Evolutionary conservation across 2,888 invertebrate species (phyloP), one percentile per base, ranked within the genome.

Genomic region (Drosophila multiciliata): DNA sequence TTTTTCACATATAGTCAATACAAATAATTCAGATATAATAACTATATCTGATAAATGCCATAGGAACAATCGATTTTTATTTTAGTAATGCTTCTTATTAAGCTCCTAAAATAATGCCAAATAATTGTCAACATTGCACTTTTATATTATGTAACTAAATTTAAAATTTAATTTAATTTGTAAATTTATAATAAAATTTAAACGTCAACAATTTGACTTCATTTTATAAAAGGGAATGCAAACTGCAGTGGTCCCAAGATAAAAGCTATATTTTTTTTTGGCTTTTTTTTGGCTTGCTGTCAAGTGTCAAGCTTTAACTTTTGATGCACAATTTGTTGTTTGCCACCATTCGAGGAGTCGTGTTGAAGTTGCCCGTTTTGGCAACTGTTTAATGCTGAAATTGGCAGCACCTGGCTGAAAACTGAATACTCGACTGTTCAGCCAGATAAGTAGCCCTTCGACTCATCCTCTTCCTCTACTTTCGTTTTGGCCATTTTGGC

Each of bases 301-400:
- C 62, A 80, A 82, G 77, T 83, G 80, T 66, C 74, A 69, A 73
- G 86, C 83, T 83, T 88, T 83, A 87, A 90, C 89, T 87, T 88
- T 78, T 89, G 82, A 77, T 80, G 87, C 77, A 87, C 85, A 86
- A 88, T 86, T 88, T 88, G 81, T 83, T 81, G 83, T 81, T 75
- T 83, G 76, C 50, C 70, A 73, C 54, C 54, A 55, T 9, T 23
- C 11, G 17, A 23, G 7, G 17, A 54, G 17, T 55, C 55, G 40
- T 29, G 32, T 61, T 60, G 40, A 58, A 63, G 77, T 52, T 50
- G 15, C n/a, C 38, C 20, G 32, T 40, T 15, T 32, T 65, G 65
- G 61, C 79, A 71, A 68, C 87, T 83, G 81, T 71, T 84, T 89
- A 89, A 84, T 80, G 85, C 82, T 74, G 48, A 87, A 84, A 86